These are phyloP conservation scores for Pelobates fuscus DNA, from an alignment of 2,113 vertebrate species.

Conservation along the genomic window DNA sequence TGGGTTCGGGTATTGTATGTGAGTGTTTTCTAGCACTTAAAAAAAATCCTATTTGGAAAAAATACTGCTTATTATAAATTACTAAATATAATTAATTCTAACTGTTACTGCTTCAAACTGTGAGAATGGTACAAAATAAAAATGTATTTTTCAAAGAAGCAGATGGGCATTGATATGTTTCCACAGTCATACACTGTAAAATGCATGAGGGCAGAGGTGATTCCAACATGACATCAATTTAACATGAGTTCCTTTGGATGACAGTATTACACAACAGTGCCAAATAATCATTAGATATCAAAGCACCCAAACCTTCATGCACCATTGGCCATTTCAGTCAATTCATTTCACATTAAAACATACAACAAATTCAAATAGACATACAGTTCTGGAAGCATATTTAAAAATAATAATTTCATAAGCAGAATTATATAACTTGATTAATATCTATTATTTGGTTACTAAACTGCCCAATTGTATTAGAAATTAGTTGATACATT, in stretches of 20 bases:
- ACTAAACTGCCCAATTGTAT: too few species aligned
- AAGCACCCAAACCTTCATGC: neutral
- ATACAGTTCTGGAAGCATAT: too few species aligned
- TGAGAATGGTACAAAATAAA: constrained; percentile 43
- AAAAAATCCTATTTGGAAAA: neutral
- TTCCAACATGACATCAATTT: constrained; percentile 59
- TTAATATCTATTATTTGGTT: too few species aligned
- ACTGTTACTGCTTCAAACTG: neutral
- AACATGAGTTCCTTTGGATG: constrained; percentile 60
- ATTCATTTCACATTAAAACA: constrained; percentile 38
- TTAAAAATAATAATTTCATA: too few species aligned
- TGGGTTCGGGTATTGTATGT: too few species aligned
- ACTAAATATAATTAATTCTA: neutral
- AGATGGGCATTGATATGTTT: constrained; percentile 52
- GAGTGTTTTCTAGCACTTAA: too few species aligned
- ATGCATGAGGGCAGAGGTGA: constrained; percentile 59
- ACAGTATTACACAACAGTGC: constrained; percentile 59
- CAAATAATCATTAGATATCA: constrained; percentile 52
- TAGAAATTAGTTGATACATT: too few species aligned
- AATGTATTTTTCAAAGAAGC: constrained; percentile 44
- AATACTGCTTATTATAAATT: neutral
- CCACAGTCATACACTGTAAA: constrained; percentile 57
- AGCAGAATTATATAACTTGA: too few species aligned
- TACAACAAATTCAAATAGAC: too few species aligned
- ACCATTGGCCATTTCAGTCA: constrained; percentile 33